Conservation (phyloP, 2,888 invertebrate genomes). For the Caenorhabditis sinica region DNA sequence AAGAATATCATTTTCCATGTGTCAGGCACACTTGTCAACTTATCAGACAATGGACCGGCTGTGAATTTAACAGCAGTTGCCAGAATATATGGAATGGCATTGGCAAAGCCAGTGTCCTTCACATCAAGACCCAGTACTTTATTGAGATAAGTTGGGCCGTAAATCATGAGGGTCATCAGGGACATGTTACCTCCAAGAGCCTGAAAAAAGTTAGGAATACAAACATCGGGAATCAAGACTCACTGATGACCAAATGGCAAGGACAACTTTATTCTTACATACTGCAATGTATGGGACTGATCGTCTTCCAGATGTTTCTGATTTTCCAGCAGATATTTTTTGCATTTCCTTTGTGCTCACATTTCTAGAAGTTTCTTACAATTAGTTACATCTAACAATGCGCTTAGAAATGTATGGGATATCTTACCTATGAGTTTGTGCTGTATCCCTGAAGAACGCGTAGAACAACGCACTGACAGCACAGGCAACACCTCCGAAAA, state of each 20-base stretch:
- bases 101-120: conserved; percentile 56
- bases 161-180: conserved; percentile 57
- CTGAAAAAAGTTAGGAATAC: not conserved
- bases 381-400: not conserved
- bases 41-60: conserved; percentile 63
- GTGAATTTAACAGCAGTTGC: conserved; percentile 53
- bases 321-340: conserved; percentile 51
- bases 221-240: not conserved
- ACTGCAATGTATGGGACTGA: conserved; percentile 67
- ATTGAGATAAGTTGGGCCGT: conserved; percentile 64
- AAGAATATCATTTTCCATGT: conserved; percentile 63
- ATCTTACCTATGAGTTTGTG: conserved; percentile 56
- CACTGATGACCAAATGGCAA: conserved; percentile 57
- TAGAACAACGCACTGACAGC: conserved; percentile 46
- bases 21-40: conserved; percentile 61
- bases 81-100: conserved; percentile 59
- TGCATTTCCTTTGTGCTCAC: conserved; percentile 62
- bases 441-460: conserved; percentile 54
- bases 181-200: conserved; percentile 63
- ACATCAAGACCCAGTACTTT: conserved; percentile 62
- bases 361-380: conserved; percentile 50
- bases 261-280: conserved; percentile 52
- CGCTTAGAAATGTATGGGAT: no score
- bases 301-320: conserved; percentile 16
- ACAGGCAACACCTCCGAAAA: conserved; percentile 47